Evolutionary conservation across 1,140 invertebrate genomes (phyloP).

Genomic region (Zaprionus lachaisei): DNA sequence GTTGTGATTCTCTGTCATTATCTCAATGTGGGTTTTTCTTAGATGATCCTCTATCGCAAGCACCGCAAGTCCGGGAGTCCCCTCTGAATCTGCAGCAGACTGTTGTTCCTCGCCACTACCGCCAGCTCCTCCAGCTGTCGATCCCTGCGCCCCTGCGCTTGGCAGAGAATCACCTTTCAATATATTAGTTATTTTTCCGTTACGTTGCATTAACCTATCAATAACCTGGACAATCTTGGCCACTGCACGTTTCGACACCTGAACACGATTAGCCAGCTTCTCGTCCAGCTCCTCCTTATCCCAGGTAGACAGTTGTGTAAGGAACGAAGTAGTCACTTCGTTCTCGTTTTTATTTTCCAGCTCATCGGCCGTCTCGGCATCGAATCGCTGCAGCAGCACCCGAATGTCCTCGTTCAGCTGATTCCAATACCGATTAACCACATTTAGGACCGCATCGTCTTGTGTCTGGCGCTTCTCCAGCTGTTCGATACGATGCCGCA

Average conservation of each 20-base stretch:
- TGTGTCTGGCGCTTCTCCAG: slow-evolving; percentile 98
- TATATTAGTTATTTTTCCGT: slow-evolving; percentile 95
- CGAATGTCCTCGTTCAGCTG: slow-evolving; percentile 98
- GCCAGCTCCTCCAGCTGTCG: slow-evolving; percentile 19
- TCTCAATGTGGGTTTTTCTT: slow-evolving; percentile 92
- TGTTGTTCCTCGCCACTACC: slow-evolving; percentile 50
- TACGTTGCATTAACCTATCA: slow-evolving; percentile 96
- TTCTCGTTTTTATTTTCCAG: slow-evolving; percentile 98
- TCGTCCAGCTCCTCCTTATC: slow-evolving; percentile 98
- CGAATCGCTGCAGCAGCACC: slow-evolving; percentile 96
- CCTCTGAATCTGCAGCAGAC: slow-evolving; percentile 30
- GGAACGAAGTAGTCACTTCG: slow-evolving; percentile 97
- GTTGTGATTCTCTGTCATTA: slow-evolving; percentile 95
- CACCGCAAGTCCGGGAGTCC: slow-evolving; percentile 28
- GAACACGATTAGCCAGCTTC: slow-evolving; percentile 96
- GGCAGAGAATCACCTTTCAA: slow-evolving; percentile 90
- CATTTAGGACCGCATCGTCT: slow-evolving; percentile 98
- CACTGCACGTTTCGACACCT: slow-evolving; percentile 96
- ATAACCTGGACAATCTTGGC: slow-evolving; percentile 98
- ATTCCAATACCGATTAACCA: slow-evolving; percentile 99
- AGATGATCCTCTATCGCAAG: slow-evolving; percentile 91
- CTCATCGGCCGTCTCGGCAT: slow-evolving; percentile 98
- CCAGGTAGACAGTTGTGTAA: slow-evolving; percentile 98
- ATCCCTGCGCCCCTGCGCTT: slow-evolving; percentile 47
- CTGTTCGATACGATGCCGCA: slow-evolving; percentile 97